Base-by-base conservation (phyloP, 2,797 vertebrate species). In the Sarcoramphus papa region DNA sequence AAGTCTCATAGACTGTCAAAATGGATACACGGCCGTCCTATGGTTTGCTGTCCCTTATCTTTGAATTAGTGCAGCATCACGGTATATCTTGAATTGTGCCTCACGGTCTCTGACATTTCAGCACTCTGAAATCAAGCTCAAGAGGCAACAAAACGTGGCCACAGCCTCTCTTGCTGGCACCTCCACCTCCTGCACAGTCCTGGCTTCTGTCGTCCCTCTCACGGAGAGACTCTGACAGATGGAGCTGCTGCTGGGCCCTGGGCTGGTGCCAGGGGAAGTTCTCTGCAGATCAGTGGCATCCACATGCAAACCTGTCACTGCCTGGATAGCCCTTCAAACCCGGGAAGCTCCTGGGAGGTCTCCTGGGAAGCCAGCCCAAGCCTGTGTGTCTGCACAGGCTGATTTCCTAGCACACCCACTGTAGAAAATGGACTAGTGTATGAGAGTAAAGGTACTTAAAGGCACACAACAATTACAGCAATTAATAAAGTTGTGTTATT, bases 251-350 rank as follows among this genome's bases (percentile, higher is more conserved):
- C 79, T 73, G 89, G 31, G 79, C 30, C 50, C 78, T 90, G 85
- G 73, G 69, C 54, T 90, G 47, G 79, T 94, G 94, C 89, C 96
- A 94, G 40, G 9, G 57, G 81, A 50, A 81, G 30, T 92, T 84
- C 74, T 88, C 47, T 64, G 77, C 89, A 54, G 13, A 84, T 68
- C 51, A 69, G 62, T 48, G 54, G 10, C 31, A 24, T 65, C 68
- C 16, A 0, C 6, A 2, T 76, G 79, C 73, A 73, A 91, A 88
- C 73, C 76, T 91, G 91, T 91, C 89, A 53, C 54, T 91, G 72
- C 35, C 62, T 75, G 72, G 45, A 81, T n/a, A 30, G 47, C 65
- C 35, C 62, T 81, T 80, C 93, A 91, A 85, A 35, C 77, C 37
- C 2, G 18, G 28, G 63, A 67, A 65, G 12, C 53, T 85, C 68